These are phyloP conservation scores for Aphelenchoides avenae DNA, from an alignment of 1,140 invertebrate species.

Conservation along the genomic window DNA sequence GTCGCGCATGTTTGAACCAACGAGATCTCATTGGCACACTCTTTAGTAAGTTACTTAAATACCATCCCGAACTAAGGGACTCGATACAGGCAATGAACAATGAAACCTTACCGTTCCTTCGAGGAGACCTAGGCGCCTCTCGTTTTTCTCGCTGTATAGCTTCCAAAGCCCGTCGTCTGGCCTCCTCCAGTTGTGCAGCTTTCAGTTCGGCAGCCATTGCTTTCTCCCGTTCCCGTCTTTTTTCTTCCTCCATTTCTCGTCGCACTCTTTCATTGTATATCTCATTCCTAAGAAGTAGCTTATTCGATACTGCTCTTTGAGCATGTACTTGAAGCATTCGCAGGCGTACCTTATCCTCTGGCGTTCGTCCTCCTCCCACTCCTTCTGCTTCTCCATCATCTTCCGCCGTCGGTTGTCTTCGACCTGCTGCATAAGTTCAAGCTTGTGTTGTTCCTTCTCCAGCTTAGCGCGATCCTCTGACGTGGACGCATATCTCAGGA, in stretches of 20 bases:
- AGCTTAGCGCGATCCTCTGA: constrained; percentile 11
- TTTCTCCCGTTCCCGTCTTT: constrained; percentile 15
- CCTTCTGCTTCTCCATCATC: constrained; percentile 40
- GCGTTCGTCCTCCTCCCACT: constrained; percentile 47
- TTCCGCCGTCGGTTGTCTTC: constrained; percentile 45
- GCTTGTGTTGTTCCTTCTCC: constrained; percentile 42
- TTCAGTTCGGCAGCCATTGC: constrained; percentile 28
- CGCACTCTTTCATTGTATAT: constrained; percentile 33
- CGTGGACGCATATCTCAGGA: too few relatives aligned
- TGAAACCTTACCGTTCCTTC: constrained; percentile 7
- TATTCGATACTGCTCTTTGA: background rate
- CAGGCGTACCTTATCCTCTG: constrained; percentile 37
- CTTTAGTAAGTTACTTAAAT: background rate
- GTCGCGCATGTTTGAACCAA: too few relatives aligned
- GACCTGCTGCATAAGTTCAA: constrained; percentile 43
- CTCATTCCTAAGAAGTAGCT: constrained; percentile 31
- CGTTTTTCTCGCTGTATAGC: too few relatives aligned
- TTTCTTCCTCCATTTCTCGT: constrained; percentile 32
- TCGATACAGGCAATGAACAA: background rate
- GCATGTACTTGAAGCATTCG: background rate
- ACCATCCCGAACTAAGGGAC: background rate
- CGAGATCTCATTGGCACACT: background rate
- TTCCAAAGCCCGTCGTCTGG: too few relatives aligned
- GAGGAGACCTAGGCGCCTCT: constrained; percentile 15
- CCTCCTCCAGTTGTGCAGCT: constrained; percentile 39